Base-by-base conservation (phyloP, 1,140 invertebrate genomes). In the Drosophila mauritiana region DNA sequence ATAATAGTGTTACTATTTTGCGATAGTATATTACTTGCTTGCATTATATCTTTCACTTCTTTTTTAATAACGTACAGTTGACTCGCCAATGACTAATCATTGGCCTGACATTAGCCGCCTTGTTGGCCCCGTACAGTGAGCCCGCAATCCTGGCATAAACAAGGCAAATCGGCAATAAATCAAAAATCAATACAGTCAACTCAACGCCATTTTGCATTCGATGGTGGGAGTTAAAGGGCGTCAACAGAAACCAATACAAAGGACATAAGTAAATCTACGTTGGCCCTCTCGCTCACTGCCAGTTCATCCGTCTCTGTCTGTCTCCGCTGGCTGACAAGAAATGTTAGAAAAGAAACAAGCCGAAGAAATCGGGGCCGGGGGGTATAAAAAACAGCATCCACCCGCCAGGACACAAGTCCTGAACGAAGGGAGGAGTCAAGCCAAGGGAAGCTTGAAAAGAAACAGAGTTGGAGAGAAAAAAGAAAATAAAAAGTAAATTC, bases 241-340 rank as follows among this genome's bases (percentile, higher is more conserved):
- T 77, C 79, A 78, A 86, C 80, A 64, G 48, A 91, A 76, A 91
- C 89, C 83, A 91, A 91, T 91, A 89, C 84, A 80, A 82, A 76
- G 65, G 70, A 68, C 84, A 82, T 91, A 91, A 88, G 73, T 74
- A 86, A 80, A 83, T 73, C 69, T 72, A 54, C 57, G 59, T 52
- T 37, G 43, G 45, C 15, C 52, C 31, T 55, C 42, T 58, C 17
- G n/a, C 39, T 39, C 25, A 34, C 49, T 55, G 8, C 12, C 36
- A n/a, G 2, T 36, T 13, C 11, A 25, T 17, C 40, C 36, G 42
- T 76, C 65, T 55, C 49, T 69, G 37, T 70, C 67, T 54, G 51
- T 46, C 59, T 46, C 64, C 52, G 51, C 64, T 54, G 59, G 55
- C 52, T 78, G 74, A 70, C 78, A 86, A 85, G 78, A 78, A 85